These are phyloP conservation scores for Bombycilla garrulus DNA, from an alignment of 2,113 vertebrate genomes.

Conservation along the genomic window DNA sequence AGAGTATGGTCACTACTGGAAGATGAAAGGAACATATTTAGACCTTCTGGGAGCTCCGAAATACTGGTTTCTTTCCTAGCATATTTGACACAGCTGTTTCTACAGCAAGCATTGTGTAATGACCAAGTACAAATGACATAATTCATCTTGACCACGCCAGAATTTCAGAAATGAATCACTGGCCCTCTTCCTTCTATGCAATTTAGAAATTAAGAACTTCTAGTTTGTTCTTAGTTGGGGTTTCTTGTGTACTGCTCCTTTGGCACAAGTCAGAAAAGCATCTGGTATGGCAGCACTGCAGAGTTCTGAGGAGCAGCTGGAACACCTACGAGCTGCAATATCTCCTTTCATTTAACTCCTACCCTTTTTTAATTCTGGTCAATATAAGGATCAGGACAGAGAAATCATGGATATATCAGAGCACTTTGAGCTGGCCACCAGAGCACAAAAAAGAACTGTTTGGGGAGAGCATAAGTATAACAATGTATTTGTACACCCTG, in stretches of 20 bases:
- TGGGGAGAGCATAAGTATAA: not conserved
- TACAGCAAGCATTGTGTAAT: not conserved
- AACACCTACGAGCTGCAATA: not conserved
- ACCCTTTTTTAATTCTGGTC: not conserved
- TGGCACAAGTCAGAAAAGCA: not conserved
- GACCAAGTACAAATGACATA: not conserved
- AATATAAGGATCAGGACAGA: not conserved
- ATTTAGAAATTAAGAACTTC: not conserved
- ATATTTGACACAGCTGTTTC: not conserved
- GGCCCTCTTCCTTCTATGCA: not conserved
- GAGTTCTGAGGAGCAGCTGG: not conserved
- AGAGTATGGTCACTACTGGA: not conserved
- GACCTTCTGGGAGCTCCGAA: not conserved
- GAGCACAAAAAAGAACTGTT: not conserved
- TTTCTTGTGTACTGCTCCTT: not conserved
- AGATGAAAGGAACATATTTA: not conserved
- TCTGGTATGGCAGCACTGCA: not conserved
- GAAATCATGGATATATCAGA: not conserved
- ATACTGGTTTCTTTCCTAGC: not conserved
- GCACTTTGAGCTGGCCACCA: not conserved
- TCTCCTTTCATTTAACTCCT: not conserved
- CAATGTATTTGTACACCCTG: not conserved
- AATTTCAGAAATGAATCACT: not conserved
- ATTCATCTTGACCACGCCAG: not conserved
- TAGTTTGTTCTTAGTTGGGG: not conserved